These are phyloP conservation scores for Trichoplusia ni DNA, from an alignment of 1,140 invertebrate species.

Conservation along the genomic window DNA sequence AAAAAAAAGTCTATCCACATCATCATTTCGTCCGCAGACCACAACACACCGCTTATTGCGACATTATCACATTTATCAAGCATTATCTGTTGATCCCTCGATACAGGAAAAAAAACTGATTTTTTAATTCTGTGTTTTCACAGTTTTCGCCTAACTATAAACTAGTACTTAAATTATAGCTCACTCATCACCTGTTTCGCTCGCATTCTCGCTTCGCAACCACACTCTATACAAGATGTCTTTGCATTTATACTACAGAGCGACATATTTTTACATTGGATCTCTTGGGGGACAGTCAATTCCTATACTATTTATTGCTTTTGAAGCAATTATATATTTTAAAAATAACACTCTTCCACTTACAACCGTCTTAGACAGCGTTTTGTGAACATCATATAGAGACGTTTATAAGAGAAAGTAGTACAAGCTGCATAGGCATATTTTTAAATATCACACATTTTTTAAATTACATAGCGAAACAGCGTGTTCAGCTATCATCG, in stretches of 20 bases:
- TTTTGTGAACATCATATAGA: conserved; percentile 45
- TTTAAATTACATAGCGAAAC: conserved; percentile 47
- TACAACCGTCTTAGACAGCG: conserved; percentile 35
- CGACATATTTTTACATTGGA: conserved; percentile 66
- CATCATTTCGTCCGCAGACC: conserved; percentile 48
- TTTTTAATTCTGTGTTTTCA: conserved; percentile 65
- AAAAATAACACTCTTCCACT: conserved; percentile 69
- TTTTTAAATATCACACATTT: conserved; percentile 73
- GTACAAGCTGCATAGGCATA: conserved; percentile 25
- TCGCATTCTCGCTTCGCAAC: conserved; percentile 41
- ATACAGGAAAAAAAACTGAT: conserved; percentile 71
- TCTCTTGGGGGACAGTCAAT: conserved; percentile 68
- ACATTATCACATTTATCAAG: conserved; percentile 70
- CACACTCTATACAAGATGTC: conserved; percentile 53
- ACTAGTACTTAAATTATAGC: conserved; percentile 70
- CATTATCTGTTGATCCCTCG: conserved; percentile 72
- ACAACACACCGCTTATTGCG: conserved; percentile 58
- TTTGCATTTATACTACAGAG: conserved; percentile 65
- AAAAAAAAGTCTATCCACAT: conserved; percentile 44
- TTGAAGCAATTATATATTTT: conserved; percentile 60
- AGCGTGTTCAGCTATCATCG: conserved; percentile 48
- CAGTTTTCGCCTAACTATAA: conserved; percentile 77
- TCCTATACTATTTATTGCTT: conserved; percentile 65
- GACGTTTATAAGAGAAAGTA: conserved; percentile 10
- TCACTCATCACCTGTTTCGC: conserved; percentile 52